Conservation (phyloP, 2,888 invertebrate genomes). For the Dascillus cervinus region DNA sequence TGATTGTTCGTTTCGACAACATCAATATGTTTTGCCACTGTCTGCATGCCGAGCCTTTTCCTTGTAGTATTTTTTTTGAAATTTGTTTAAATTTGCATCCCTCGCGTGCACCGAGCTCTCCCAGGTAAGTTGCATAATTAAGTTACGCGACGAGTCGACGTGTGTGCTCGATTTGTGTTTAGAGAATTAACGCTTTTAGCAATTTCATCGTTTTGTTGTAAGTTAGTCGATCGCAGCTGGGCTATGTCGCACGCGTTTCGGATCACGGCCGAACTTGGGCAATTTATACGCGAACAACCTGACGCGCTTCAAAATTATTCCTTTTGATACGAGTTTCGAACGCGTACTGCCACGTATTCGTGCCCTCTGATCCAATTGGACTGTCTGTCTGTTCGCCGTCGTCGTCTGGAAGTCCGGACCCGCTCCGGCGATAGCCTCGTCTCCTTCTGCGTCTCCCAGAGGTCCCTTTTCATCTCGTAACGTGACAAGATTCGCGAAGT, state of each 20-base stretch:
- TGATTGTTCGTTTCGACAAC: slow-evolving; percentile 26
- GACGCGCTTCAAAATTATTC: slow-evolving; percentile 6
- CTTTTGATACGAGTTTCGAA: no score
- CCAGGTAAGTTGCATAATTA: slow-evolving; percentile 10
- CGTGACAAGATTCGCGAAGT: slow-evolving; percentile 45
- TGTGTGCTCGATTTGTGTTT: slow-evolving; percentile 10
- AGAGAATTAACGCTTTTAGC: slow-evolving; percentile 3
- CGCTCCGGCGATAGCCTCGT: slow-evolving; percentile 24
- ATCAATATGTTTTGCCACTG: slow-evolving; percentile 29
- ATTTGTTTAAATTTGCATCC: slow-evolving; percentile 6
- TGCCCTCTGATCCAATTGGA: slow-evolving; percentile 23
- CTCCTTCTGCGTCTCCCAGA: slow-evolving; percentile 34
- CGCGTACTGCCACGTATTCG: slow-evolving; percentile 17
- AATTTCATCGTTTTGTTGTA: slow-evolving; percentile 6
- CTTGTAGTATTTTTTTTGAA: no score
- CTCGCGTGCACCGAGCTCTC: no score
- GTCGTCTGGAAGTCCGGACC: slow-evolving; percentile 29
- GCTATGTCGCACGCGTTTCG: not conserved
- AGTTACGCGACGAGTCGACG: slow-evolving; percentile 7
- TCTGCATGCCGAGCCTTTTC: no score
- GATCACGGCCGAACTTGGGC: not conserved
- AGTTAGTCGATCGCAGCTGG: slow-evolving; percentile 12
- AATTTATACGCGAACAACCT: not conserved
- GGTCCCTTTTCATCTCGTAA: slow-evolving; percentile 43
- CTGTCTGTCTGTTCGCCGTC: slow-evolving; percentile 23